Percentiles rank a stretch among this genome's conserved stretches.
Conservation (phyloP, 2,888 invertebrate species). For the Luffia ferchaultella region DNA sequence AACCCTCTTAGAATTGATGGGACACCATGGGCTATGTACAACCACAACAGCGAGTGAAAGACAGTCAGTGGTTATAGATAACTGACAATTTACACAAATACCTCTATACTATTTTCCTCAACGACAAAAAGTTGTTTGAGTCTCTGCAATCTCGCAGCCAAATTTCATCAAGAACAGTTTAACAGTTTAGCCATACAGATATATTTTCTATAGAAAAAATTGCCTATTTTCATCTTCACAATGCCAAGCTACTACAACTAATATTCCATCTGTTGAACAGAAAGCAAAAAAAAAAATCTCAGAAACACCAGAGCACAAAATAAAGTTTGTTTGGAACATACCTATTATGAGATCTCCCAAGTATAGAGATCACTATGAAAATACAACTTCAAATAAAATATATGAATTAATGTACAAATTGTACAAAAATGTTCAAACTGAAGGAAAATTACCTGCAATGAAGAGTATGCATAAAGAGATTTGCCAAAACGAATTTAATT, state of each 20-base stretch:
- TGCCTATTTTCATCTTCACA: too few relatives aligned
- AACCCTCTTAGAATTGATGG: too few relatives aligned
- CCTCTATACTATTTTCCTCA: too few relatives aligned
- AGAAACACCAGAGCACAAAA: background rate
- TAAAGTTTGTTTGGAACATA: background rate
- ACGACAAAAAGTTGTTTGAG: too few relatives aligned
- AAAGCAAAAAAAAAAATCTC: background rate
- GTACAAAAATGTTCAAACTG: background rate
- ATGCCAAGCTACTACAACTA: background rate
- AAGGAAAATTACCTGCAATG: background rate
- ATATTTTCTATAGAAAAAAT: too few relatives aligned
- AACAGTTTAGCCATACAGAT: too few relatives aligned
- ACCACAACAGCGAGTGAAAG: too few relatives aligned
- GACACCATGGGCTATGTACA: too few relatives aligned
- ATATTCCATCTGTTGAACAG: background rate
- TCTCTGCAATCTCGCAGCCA: too few relatives aligned
- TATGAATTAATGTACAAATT: background rate
- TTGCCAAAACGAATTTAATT: background rate
- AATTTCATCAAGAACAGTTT: too few relatives aligned
- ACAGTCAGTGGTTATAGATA: too few relatives aligned
- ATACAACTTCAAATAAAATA: background rate
- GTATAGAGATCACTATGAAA: background rate
- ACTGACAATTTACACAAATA: too few relatives aligned
- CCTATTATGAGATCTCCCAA: background rate
- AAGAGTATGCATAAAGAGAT: background rate